phyloP scores from a whole-genome alignment of 1,140 invertebrate genomes.

The Dendrolimus kikuchii region DNA sequence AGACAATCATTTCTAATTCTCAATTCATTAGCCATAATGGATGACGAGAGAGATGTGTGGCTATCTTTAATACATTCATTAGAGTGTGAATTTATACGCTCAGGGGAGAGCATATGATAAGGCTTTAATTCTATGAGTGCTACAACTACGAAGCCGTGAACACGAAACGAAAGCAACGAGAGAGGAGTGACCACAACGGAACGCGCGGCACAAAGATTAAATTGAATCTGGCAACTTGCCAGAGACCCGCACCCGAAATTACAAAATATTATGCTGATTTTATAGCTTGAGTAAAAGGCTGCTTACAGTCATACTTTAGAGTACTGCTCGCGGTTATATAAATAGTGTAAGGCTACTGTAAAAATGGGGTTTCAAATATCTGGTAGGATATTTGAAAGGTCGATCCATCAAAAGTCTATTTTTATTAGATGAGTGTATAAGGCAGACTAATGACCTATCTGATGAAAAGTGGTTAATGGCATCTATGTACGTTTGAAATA shows the following conservation, averaged over 20 bases:
- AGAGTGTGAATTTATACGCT: not conserved
- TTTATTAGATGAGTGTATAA: too few relatives aligned
- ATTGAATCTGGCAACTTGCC: slow-evolving; percentile 56
- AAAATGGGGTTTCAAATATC: too few relatives aligned
- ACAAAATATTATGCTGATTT: slow-evolving; percentile 62
- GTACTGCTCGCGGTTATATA: not conserved
- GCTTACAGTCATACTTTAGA: slow-evolving; percentile 6
- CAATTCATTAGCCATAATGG: not conserved
- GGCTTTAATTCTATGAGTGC: slow-evolving; percentile 32
- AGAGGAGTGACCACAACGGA: slow-evolving; percentile 52
- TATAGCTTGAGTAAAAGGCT: slow-evolving; percentile 25
- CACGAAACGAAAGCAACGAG: slow-evolving; percentile 26
- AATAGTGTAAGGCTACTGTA: too few relatives aligned
- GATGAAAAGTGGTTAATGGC: too few relatives aligned
- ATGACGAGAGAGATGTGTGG: not conserved
- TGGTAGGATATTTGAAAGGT: too few relatives aligned
- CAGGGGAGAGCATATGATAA: slow-evolving; percentile 16
- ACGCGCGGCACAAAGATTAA: slow-evolving; percentile 56
- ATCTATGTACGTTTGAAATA: too few relatives aligned
- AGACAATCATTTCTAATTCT: too few relatives aligned
- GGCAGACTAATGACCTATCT: too few relatives aligned
- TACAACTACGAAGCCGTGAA: slow-evolving; percentile 21
- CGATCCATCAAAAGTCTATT: too few relatives aligned
- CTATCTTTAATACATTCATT: not conserved
- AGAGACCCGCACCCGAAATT: slow-evolving; percentile 40